A percentile compares a stretch with the other conserved stretches of the same genome.
Conservation (phyloP, 2,113 vertebrate species). For the Antigone vipio region DNA sequence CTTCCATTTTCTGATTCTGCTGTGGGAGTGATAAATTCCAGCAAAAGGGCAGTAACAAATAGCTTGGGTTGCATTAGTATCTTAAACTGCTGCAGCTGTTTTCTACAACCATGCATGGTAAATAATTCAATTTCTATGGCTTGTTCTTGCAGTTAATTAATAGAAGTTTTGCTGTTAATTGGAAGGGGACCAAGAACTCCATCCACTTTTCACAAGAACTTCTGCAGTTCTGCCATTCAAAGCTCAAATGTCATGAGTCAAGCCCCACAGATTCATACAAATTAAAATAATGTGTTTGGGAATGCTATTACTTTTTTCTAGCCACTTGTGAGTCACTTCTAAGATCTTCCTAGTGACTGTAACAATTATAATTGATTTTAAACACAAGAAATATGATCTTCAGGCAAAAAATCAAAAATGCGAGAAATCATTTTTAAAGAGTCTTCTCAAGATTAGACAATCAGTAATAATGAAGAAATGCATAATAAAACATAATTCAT, state of each 20-base stretch:
- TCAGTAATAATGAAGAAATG: not conserved
- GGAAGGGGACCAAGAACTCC: not conserved
- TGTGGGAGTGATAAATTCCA: constrained; percentile 16
- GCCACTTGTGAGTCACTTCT: not conserved
- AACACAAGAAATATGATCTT: not conserved
- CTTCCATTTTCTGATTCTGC: constrained; percentile 48
- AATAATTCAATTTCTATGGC: not conserved
- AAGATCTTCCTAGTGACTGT: not conserved
- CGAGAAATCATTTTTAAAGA: not conserved
- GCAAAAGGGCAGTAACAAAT: constrained; percentile 19
- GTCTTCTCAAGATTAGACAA: not conserved
- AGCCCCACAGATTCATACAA: not conserved
- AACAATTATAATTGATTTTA: not conserved
- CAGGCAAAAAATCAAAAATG: not conserved
- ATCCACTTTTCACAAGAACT: not conserved
- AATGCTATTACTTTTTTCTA: not conserved
- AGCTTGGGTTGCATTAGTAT: not conserved
- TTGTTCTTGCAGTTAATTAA: not conserved
- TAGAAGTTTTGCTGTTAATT: not conserved
- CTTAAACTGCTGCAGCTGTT: not conserved
- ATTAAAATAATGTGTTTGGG: not conserved
- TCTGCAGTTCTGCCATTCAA: not conserved
- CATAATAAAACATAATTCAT: not conserved
- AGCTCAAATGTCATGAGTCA: not conserved
- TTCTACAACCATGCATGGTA: not conserved